phyloP scores from a whole-genome alignment of 1,140 invertebrate species.

The Drosophila albomicans region DNA sequence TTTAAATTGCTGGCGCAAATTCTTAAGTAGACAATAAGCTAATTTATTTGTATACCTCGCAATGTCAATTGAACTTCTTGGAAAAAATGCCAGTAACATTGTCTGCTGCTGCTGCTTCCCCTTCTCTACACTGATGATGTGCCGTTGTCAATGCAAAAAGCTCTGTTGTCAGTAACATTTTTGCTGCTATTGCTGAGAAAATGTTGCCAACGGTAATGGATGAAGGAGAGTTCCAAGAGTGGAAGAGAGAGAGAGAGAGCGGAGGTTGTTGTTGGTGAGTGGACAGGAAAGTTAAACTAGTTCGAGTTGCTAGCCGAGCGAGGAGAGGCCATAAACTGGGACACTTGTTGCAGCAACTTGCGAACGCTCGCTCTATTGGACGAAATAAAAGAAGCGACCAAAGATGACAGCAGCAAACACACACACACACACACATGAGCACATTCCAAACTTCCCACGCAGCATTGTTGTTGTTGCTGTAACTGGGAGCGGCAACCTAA shows the following conservation, averaged over 20 bases:
- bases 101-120: neutral
- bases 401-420: constrained; percentile 46
- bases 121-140: constrained; percentile 26
- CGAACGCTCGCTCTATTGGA: constrained; percentile 53
- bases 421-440: constrained; percentile 31
- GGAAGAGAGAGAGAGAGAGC: constrained; percentile 54
- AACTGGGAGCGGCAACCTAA: constrained; percentile 65
- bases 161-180: constrained; percentile 62
- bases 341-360: constrained; percentile 76
- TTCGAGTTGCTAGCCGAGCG: constrained; percentile 57
- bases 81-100: constrained; percentile 7
- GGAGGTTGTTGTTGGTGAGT: constrained; percentile 35
- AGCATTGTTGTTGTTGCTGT: constrained; percentile 7
- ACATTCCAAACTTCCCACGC: constrained; percentile 70
- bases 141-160: constrained; percentile 72
- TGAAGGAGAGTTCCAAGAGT: constrained; percentile 50
- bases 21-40: neutral
- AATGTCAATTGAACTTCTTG: constrained; percentile 17
- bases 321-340: constrained; percentile 64
- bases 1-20: neutral
- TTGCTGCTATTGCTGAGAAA: constrained; percentile 65
- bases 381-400: constrained; percentile 58
- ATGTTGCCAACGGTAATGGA: constrained; percentile 75
- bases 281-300: constrained; percentile 80
- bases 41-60: constrained; percentile 5